phyloP scores from a whole-genome alignment of 2,888 invertebrate genomes.

The Choristoneura rosaceana region DNA sequence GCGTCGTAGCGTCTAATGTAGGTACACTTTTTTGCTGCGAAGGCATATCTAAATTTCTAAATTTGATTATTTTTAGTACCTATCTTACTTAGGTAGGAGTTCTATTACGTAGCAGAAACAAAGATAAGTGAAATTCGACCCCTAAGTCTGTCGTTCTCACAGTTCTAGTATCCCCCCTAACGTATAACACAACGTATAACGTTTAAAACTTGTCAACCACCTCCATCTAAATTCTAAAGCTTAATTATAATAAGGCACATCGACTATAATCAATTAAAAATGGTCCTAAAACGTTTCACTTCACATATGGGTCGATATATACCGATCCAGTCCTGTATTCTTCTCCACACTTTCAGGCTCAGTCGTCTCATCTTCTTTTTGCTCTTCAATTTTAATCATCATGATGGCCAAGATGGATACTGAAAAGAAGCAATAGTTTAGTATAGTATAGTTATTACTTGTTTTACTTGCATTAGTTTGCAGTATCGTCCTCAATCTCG shows the following conservation, averaged over 20 bases:
- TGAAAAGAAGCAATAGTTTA: slow-evolving; percentile 50
- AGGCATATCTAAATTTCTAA: too few species aligned
- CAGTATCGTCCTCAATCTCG: too few species aligned
- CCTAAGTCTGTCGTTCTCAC: too few species aligned
- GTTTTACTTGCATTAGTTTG: too few species aligned
- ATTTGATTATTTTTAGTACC: too few species aligned
- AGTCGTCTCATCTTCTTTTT: slow-evolving; percentile 49
- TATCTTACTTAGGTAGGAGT: too few species aligned
- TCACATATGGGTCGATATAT: slow-evolving; percentile 79
- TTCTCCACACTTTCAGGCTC: slow-evolving; percentile 57
- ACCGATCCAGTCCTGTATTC: slow-evolving; percentile 68
- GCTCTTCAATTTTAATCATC: slow-evolving; percentile 68
- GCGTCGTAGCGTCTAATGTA: too few species aligned
- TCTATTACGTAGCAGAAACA: too few species aligned
- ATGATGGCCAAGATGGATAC: slow-evolving; percentile 77
- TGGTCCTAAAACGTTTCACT: background rate
- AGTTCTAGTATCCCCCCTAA: too few species aligned
- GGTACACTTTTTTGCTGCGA: too few species aligned
- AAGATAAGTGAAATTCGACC: too few species aligned
- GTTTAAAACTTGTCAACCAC: background rate
- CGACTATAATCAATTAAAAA: background rate
- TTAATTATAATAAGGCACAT: slow-evolving; percentile 2
- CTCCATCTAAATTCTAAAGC: background rate
- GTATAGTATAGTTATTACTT: background rate
- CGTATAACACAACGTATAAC: too few species aligned